Evolutionary conservation across 2,113 vertebrate genomes (phyloP).

Genomic region (Alethe diademata): DNA sequence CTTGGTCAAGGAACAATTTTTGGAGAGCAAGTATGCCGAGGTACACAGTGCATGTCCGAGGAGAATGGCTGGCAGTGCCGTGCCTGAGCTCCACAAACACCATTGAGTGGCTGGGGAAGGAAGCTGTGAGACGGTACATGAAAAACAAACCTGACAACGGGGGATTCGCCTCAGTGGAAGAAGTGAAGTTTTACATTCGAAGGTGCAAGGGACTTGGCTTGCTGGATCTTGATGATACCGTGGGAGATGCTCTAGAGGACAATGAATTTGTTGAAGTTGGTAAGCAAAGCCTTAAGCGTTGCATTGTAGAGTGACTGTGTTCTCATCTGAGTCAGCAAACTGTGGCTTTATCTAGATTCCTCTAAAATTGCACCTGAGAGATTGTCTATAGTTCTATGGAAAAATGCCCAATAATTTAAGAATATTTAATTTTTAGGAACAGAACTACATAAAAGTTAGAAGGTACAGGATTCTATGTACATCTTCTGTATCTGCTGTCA

Average conservation of each 20-base stretch:
- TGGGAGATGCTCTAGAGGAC: slow-evolving; percentile 90
- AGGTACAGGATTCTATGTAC: background rate
- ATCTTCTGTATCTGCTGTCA: background rate
- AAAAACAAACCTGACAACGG: slow-evolving; percentile 97
- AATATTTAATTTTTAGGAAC: background rate
- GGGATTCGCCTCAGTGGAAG: slow-evolving; percentile 81
- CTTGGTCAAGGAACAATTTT: background rate
- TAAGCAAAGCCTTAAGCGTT: slow-evolving; percentile 61
- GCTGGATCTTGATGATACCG: slow-evolving; percentile 85
- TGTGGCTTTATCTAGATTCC: background rate
- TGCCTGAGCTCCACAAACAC: slow-evolving; percentile 76
- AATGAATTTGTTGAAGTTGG: slow-evolving; percentile 97
- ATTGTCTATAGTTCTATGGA: background rate
- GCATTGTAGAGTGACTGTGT: fast-evolving
- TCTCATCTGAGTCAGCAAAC: background rate
- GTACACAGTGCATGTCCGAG: slow-evolving; percentile 91
- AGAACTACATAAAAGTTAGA: background rate
- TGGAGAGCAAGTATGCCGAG: slow-evolving; percentile 79
- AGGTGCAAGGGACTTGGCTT: slow-evolving; percentile 90
- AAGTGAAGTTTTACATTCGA: slow-evolving; percentile 81
- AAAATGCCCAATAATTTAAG: background rate
- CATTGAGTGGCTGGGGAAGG: slow-evolving; percentile 85
- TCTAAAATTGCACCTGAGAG: background rate
- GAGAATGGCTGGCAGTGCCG: slow-evolving; percentile 94
- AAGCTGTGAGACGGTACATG: slow-evolving; percentile 88